Conservation (phyloP, 2,888 invertebrate species). For the Stenoptilia bipunctidactyla region DNA sequence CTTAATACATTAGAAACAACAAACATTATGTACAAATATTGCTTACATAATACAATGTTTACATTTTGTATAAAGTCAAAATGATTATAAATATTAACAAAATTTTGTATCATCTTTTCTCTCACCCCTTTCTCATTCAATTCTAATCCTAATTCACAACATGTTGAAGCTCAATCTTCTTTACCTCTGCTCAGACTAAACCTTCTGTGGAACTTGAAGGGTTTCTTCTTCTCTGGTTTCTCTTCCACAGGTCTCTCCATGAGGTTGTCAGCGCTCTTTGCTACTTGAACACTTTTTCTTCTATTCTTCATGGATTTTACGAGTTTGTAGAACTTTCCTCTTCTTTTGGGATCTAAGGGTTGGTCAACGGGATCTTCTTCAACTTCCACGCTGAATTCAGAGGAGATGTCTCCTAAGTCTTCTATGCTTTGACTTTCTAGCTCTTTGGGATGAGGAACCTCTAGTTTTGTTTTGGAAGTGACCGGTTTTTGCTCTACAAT, state of each 20-base stretch:
- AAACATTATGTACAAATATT: too few species aligned
- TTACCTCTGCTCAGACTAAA: conserved; percentile 56
- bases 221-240: conserved; percentile 49
- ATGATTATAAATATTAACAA: too few species aligned
- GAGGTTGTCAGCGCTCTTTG: conserved; percentile 57
- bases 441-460: conserved; percentile 39
- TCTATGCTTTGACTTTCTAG: conserved; percentile 54
- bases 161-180: conserved; percentile 41
- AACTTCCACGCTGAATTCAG: conserved; percentile 62
- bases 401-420: conserved; percentile 61
- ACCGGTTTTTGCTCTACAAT: conserved; percentile 45
- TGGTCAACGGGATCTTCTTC: conserved; percentile 46
- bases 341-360: conserved; percentile 45
- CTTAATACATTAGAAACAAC: too few species aligned
- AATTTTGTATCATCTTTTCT: too few species aligned
- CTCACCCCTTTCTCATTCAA: too few species aligned
- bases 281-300: conserved; percentile 60
- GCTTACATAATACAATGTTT: too few species aligned
- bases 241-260: conserved; percentile 45
- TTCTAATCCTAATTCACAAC: neutral
- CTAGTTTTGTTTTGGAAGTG: conserved; percentile 45
- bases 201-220: conserved; percentile 57
- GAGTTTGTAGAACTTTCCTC: conserved; percentile 56
- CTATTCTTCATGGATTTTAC: conserved; percentile 64
- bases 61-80: too few species aligned